phyloP scores from a whole-genome alignment of 2,888 invertebrate species.

The Liposcelis brunnea region DNA sequence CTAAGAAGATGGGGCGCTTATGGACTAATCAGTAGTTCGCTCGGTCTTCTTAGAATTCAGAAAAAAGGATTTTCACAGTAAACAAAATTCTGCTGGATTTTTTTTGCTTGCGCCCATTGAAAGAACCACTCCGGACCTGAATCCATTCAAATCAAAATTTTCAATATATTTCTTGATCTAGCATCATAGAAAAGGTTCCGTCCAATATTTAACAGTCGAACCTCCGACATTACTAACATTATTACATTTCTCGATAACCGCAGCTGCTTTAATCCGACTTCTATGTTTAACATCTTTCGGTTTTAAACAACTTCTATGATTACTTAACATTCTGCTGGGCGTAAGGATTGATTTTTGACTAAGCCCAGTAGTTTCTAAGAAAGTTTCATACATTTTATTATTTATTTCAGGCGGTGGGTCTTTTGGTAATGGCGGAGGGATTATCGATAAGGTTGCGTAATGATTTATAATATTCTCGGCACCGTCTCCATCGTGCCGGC shows the following conservation, averaged over 20 bases:
- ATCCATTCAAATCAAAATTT: no score
- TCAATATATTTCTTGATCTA: background rate
- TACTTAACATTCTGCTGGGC: constrained; percentile 47
- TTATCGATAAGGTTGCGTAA: constrained; percentile 21
- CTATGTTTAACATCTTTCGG: constrained; percentile 63
- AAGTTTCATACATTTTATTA: constrained; percentile 44
- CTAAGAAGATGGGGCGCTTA: no score
- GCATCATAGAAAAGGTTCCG: constrained; percentile 26
- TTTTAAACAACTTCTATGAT: constrained; percentile 57
- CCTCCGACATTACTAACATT: constrained; percentile 21
- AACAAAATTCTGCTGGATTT: no score
- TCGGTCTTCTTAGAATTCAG: no score
- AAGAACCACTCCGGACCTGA: no score
- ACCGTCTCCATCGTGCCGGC: constrained; percentile 23
- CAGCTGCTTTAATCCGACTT: constrained; percentile 43
- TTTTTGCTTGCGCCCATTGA: no score
- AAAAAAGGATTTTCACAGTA: no score
- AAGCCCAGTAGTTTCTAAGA: constrained; percentile 59
- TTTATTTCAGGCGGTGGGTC: constrained; percentile 26
- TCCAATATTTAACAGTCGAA: constrained; percentile 28
- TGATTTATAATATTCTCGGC: constrained; percentile 28
- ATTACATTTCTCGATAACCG: constrained; percentile 31
- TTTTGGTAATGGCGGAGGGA: constrained; percentile 26
- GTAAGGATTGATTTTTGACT: constrained; percentile 62
- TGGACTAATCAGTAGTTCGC: no score